Base-by-base conservation (phyloP, 2,888 invertebrate species). In the Cepaea hortensis region DNA sequence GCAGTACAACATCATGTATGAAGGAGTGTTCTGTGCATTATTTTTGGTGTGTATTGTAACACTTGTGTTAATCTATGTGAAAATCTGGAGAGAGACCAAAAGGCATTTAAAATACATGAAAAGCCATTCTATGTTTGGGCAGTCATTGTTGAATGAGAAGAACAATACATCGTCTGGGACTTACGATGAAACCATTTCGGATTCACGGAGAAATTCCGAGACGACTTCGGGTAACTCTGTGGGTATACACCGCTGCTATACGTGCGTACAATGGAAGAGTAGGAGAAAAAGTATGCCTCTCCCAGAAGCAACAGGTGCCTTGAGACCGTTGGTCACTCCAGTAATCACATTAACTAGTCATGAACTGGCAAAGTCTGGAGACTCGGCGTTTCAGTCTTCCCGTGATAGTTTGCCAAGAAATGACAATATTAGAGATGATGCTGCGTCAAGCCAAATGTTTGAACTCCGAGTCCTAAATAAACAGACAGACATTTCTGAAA, bases 1-100 rank as follows among this genome's bases (percentile, higher is more conserved):
- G 9, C 35, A 79, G 0, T 85, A 85, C 79, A 88, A 88, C 3
- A 20, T 89, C 18, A 75, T 89, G 7, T 89, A 89, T 72, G 87
- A 89, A 18, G 48, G 77, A 0, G 20, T 82, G 11, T 81, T 89
- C 15, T 81, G 62, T 61, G 82, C 62, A 0, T 15, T 68, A 5
- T 89, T 89, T n/a, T 9, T 87, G 13, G 20, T 86, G 7, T 79
- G 80, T 35, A 86, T 84, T 3, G 23, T 84, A 35, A 68, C 72
- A 6, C 55, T 84, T 6, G 80, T 72, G 62, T 48, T 62, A 3
- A 76, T 88, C 35, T 88, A 88, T 62, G n/a, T 70, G 18, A 61
- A 75, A 4, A 87, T 88, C 11, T 85, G 87, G 88, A 9, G 84
- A 77, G 87, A 87, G 81, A 88, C 86, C 2, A 85, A 81, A 23